Percentiles rank a stretch among this genome's conserved stretches.
Evolutionary conservation across 2,113 vertebrate species (phyloP).

Genomic region (Oreochromis aureus): DNA sequence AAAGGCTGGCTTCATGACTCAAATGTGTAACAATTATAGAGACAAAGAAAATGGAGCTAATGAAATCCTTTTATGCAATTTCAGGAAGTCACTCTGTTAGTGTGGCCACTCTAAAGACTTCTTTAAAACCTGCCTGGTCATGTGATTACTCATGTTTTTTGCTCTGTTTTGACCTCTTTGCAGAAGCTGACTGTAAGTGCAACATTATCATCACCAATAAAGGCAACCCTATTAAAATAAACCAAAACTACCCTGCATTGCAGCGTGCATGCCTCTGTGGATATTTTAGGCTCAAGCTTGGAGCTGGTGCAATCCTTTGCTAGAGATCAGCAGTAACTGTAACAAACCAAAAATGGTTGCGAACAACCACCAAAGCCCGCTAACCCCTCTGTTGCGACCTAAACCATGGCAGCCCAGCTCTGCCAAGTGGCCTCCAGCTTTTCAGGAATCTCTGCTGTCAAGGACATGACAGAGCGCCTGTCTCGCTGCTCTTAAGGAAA

Average conservation of each 20-base stretch:
- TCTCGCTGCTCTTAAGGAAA: slow-evolving; percentile 25
- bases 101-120: background rate
- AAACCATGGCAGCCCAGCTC: background rate
- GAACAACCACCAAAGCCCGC: background rate
- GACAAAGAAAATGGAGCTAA: background rate
- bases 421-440: slow-evolving; percentile 28
- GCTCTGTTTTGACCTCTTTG: background rate
- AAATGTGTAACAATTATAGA: background rate
- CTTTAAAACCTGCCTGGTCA: background rate
- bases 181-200: background rate
- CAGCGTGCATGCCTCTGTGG: background rate
- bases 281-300: background rate
- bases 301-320: background rate
- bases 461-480: background rate
- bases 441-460: slow-evolving; percentile 34
- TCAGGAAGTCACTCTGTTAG: background rate
- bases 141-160: background rate
- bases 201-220: background rate
- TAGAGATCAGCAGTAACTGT: background rate
- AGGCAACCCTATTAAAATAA: background rate
- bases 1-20: background rate
- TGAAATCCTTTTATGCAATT: background rate
- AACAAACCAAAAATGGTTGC: slow-evolving; percentile 26
- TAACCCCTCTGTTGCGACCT: background rate
- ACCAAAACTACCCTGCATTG: background rate